Evolutionary conservation across 2,888 invertebrate genomes (phyloP), one percentile per base, ranked within the genome.

Genomic region (Thera obeliscata): DNA sequence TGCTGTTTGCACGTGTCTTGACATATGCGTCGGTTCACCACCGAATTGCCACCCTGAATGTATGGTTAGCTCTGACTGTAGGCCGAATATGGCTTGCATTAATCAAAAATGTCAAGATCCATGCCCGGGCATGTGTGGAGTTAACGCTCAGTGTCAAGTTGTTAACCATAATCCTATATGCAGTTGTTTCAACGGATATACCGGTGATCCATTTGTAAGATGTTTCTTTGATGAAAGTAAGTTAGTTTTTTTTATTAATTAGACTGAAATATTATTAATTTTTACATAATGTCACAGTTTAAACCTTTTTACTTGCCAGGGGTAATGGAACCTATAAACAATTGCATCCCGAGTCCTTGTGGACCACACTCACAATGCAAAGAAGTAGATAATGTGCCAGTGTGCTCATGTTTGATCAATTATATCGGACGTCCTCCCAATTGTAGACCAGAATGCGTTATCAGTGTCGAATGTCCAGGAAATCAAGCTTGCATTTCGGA

Each of bases 111-210:
- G 97, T 84, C 93, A 94, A 68, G 96, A 97, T 87, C 97, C 97
- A 43, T 97, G 97, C 85, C 94, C 95, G 60, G 96, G 96, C 74
- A 95, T 96, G 66, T 97, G 97, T 81, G 97, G 97, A 61, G 91
- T 95, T 64, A 96, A 97, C 81, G 96, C 97, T 50, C 93, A 95
- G 78, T 97, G 97, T 83, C 96, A 95, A 91, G 96, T 97, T 61
- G 95, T 96, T 58, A 96, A 96, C 81, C 97, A 97, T 84, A 96
- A 96, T 82, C 97, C 97, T 3, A 95, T 97, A 78, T 97, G 97
- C 87, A 96, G 96, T 83, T 97, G 97, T 81, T 92, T 95, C 49
- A 89, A 89, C 60, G 95, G 95, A 65, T 96, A 94, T 78, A 94
- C 95, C 48, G 97, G 97, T 61, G 97, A 97, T 94, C 97, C 97